Percentiles rank a stretch among this genome's conserved stretches.
Evolutionary conservation across 64 coral and sea anemone species (phyloP).

Genomic region (Stylophora pistillata): DNA sequence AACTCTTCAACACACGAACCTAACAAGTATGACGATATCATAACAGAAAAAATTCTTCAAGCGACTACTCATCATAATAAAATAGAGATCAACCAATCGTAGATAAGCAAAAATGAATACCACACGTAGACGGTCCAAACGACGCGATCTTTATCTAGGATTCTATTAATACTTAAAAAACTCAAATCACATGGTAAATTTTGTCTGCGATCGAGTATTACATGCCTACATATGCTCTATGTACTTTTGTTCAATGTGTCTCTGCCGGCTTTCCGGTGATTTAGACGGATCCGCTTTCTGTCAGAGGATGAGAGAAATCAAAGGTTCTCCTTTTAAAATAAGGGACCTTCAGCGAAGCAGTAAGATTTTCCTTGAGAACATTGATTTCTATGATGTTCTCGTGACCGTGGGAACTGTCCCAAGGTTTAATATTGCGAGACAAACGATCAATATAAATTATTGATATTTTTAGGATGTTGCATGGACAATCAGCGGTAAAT

Average conservation of each 20-base stretch:
- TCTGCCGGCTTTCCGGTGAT: background rate
- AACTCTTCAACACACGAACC: background rate
- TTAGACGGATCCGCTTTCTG: background rate
- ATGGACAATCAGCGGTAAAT: background rate
- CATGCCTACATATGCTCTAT: background rate
- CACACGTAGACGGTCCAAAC: background rate
- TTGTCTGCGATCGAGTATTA: background rate
- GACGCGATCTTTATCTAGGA: background rate
- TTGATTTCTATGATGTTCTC: background rate
- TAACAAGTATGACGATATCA: background rate
- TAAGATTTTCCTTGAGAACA: background rate
- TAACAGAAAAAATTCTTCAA: background rate
- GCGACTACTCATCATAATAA: background rate
- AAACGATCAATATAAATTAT: constrained; percentile 34
- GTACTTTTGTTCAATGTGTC: background rate
- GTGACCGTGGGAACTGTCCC: background rate
- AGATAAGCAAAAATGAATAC: background rate
- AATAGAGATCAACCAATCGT: background rate
- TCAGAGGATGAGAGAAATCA: no score
- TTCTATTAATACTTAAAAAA: background rate
- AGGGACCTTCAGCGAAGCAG: no score
- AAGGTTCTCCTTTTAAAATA: no score
- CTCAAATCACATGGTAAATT: background rate
- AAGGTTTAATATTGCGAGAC: background rate
- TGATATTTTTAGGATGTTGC: background rate